Evolutionary conservation across 1,140 invertebrate genomes (phyloP).

Genomic region (Drosophila sturtevanti): DNA sequence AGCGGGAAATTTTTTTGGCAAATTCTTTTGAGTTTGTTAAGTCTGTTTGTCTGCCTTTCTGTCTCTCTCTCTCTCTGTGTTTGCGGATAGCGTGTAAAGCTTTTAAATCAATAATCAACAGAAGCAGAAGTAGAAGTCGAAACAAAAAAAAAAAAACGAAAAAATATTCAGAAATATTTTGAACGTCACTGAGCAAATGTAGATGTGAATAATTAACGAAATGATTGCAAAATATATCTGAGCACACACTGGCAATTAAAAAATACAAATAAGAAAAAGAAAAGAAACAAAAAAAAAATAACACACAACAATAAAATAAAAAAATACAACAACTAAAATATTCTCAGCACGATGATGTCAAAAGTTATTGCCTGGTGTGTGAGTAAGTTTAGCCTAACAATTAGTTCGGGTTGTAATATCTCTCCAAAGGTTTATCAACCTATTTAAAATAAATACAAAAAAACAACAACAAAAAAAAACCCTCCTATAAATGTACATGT

Average conservation of each 20-base stretch:
- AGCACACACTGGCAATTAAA: constrained; percentile 51
- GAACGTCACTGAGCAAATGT: constrained; percentile 34
- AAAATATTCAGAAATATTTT: constrained; percentile 11
- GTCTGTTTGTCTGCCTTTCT: no score
- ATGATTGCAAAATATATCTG: constrained; percentile 30
- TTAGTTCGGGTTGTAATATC: constrained; percentile 23
- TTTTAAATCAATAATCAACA: constrained; percentile 40
- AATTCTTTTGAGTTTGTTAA: constrained; percentile 12
- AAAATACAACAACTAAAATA: neutral
- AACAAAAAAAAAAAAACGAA: neutral
- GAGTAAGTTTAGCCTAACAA: constrained; percentile 21
- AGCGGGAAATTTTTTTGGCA: constrained; percentile 20
- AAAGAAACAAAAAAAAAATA: constrained; percentile 17
- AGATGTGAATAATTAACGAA: constrained; percentile 49
- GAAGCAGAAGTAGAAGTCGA: neutral
- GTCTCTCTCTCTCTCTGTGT: neutral
- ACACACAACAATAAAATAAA: constrained; percentile 48
- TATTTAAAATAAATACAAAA: constrained; percentile 9
- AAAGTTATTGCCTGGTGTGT: constrained; percentile 37
- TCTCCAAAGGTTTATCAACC: constrained; percentile 51
- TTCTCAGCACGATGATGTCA: constrained; percentile 60
- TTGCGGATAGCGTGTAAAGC: constrained; percentile 30
- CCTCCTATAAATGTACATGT: neutral
- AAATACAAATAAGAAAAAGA: constrained; percentile 24
- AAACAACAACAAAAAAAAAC: no score